Evolutionary conservation across 1,140 invertebrate species (phyloP).

Genomic region (Neodiprion pinetum): DNA sequence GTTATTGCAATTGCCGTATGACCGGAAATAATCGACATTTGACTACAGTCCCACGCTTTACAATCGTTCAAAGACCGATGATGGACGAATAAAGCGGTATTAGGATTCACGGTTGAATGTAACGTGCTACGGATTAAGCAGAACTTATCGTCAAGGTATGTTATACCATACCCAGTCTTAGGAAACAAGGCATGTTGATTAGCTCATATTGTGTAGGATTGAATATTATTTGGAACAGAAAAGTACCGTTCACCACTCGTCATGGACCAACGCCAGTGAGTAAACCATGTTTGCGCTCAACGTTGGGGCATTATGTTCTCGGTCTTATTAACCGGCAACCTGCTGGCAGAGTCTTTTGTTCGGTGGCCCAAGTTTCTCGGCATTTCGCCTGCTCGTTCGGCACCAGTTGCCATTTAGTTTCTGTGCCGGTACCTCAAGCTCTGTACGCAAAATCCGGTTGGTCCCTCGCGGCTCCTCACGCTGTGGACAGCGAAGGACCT

Average conservation of each 20-base stretch:
- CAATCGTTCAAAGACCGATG: too few species aligned
- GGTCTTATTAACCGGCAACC: neutral
- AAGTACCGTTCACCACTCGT: neutral
- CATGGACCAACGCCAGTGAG: neutral
- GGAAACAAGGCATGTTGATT: too few species aligned
- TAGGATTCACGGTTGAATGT: too few species aligned
- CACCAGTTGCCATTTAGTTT: neutral
- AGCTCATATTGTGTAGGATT: neutral
- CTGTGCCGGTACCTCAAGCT: neutral
- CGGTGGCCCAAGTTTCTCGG: constrained; percentile 3
- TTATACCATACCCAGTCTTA: too few species aligned
- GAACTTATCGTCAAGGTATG: too few species aligned
- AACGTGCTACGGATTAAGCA: too few species aligned
- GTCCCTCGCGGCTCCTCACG: neutral
- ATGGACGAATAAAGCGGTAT: too few species aligned
- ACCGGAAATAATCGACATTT: too few species aligned
- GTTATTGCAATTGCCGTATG: too few species aligned
- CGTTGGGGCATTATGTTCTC: neutral
- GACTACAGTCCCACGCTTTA: too few species aligned
- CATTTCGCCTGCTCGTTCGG: neutral
- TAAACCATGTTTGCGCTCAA: neutral
- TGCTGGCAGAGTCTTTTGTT: neutral
- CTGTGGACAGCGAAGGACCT: neutral
- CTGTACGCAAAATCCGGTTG: too few species aligned
- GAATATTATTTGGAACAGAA: neutral